Percentiles rank a stretch among this genome's conserved stretches.
phyloP scores from a whole-genome alignment of 2,888 invertebrate species.

The Himalopsyche tibetana region DNA sequence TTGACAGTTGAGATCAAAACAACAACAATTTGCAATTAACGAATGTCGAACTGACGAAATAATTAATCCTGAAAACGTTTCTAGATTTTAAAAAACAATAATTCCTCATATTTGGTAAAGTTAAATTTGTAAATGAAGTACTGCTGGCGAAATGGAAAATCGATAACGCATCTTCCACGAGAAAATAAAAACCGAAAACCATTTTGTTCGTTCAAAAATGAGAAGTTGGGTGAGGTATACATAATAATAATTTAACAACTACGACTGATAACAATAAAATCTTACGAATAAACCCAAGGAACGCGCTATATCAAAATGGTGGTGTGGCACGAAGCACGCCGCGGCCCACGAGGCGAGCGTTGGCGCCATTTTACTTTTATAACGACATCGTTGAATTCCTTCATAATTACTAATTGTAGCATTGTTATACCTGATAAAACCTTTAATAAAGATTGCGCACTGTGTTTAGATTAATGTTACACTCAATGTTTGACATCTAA shows the following conservation, averaged over 20 bases:
- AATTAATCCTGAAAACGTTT: neutral
- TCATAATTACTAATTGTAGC: constrained; percentile 6
- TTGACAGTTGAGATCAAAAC: constrained; percentile 63
- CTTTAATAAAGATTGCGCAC: neutral
- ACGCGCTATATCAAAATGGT: constrained; percentile 46
- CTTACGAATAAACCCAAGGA: neutral
- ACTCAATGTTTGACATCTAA: constrained; percentile 64
- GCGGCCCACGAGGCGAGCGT: constrained; percentile 65
- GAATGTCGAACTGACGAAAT: neutral
- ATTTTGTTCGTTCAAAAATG: constrained; percentile 48
- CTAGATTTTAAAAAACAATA: neutral
- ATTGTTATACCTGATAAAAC: neutral
- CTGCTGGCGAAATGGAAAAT: constrained; percentile 51
- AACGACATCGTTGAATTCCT: constrained; percentile 40
- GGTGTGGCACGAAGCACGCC: constrained; percentile 52
- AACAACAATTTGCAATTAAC: constrained; percentile 58
- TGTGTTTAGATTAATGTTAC: neutral
- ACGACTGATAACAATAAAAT: neutral
- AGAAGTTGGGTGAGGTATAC: neutral
- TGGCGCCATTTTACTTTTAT: constrained; percentile 78
- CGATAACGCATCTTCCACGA: constrained; percentile 53
- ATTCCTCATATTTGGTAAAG: neutral
- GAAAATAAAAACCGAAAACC: constrained; percentile 53
- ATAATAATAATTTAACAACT: neutral
- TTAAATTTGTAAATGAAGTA: neutral